These are phyloP conservation scores for Propsilocerus akamusi DNA, from an alignment of 1,140 invertebrate species.

Conservation along the genomic window DNA sequence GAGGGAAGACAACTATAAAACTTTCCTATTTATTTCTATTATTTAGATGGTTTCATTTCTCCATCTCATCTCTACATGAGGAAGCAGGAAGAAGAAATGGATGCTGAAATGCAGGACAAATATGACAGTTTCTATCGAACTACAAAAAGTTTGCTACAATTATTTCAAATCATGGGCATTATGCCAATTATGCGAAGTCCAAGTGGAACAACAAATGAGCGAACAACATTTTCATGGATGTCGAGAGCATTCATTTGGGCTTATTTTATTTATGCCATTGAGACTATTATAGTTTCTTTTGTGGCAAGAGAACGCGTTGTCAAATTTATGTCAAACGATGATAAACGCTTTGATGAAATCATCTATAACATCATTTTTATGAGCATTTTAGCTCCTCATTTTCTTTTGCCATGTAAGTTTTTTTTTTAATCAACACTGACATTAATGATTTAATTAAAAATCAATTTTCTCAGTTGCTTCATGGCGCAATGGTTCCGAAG, in stretches of 20 bases:
- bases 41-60: not conserved
- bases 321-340: conserved; percentile 31
- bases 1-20: not conserved
- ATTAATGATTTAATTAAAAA: too few relatives aligned
- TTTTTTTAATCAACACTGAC: too few relatives aligned
- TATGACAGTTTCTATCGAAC: conserved; percentile 44
- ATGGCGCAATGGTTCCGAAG: conserved; percentile 41
- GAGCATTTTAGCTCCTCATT: conserved; percentile 46
- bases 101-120: conserved; percentile 27
- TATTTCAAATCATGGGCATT: conserved; percentile 51
- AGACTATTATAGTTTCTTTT: conserved; percentile 31
- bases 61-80: conserved; percentile 17
- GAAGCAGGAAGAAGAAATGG: conserved; percentile 17
- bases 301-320: conserved; percentile 29
- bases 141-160: conserved; percentile 40
- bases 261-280: conserved; percentile 30
- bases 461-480: too few relatives aligned
- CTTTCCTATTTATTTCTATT: not conserved
- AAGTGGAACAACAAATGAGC: conserved; percentile 23
- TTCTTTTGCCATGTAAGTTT: conserved; percentile 38
- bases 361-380: conserved; percentile 50
- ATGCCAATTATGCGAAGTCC: conserved; percentile 45
- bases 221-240: conserved; percentile 35
- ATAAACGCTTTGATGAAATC: conserved; percentile 45
- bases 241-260: conserved; percentile 37